These are phyloP conservation scores for Drosophila sturtevanti DNA, from an alignment of 1,140 invertebrate species.

Conservation along the genomic window DNA sequence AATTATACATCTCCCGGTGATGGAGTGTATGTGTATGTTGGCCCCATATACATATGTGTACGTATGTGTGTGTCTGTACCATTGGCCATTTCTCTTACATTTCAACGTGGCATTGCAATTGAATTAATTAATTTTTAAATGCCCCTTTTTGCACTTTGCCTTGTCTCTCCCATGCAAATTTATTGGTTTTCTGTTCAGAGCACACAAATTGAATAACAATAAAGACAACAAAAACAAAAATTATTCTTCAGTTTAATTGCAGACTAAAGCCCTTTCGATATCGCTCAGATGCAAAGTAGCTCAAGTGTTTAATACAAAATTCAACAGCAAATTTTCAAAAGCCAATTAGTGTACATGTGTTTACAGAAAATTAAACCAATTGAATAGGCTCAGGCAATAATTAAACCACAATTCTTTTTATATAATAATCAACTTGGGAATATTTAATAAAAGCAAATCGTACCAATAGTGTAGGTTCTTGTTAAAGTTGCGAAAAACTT, in stretches of 20 bases:
- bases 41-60: not conserved
- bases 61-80: not conserved
- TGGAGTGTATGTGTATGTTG: not conserved
- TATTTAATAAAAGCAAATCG: not conserved
- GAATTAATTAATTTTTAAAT: constrained; percentile 76
- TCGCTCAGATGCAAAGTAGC: constrained; percentile 4
- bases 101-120: constrained; percentile 56
- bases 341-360: not conserved
- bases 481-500: no score
- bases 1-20: constrained; percentile 52
- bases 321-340: constrained; percentile 8
- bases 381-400: not conserved
- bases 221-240: constrained; percentile 39
- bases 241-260: constrained; percentile 27
- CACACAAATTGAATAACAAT: constrained; percentile 57
- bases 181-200: constrained; percentile 49
- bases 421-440: not conserved
- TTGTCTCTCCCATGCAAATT: constrained; percentile 66
- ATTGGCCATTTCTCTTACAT: constrained; percentile 23
- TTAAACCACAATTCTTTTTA: not conserved
- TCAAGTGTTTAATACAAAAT: constrained; percentile 15
- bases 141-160: constrained; percentile 41
- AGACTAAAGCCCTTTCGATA: not conserved
- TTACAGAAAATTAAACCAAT: not conserved
- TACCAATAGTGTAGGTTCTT: no score